These are phyloP conservation scores for Aphyosemion australe DNA, from an alignment of 2,113 vertebrate species.

Conservation along the genomic window DNA sequence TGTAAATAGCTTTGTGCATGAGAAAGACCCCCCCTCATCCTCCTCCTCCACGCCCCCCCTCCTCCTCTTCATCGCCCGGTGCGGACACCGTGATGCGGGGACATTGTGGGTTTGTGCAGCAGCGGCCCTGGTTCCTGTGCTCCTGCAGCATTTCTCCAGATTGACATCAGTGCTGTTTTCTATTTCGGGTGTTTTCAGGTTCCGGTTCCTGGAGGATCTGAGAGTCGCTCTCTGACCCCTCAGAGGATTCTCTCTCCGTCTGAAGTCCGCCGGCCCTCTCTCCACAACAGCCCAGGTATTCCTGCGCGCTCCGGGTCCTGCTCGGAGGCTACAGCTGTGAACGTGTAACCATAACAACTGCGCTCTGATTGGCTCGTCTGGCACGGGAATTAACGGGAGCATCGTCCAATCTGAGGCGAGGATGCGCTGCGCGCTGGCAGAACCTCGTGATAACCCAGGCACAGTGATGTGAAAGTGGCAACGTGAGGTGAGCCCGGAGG, in stretches of 20 bases:
- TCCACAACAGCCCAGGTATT: constrained; percentile 30
- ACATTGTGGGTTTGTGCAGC: constrained; percentile 47
- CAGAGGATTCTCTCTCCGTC: not conserved
- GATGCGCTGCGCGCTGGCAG: constrained; percentile 86
- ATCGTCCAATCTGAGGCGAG: constrained; percentile 92
- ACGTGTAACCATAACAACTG: constrained; percentile 89
- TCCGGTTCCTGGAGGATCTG: not conserved
- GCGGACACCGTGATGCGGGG: constrained; percentile 35
- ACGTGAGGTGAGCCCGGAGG: constrained; percentile 84
- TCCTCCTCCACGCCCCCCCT: constrained; percentile 19
- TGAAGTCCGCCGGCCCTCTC: constrained; percentile 18
- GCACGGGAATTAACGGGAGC: constrained; percentile 79
- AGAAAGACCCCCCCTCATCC: constrained; percentile 66
- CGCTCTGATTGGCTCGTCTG: constrained; percentile 82
- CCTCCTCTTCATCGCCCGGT: not conserved
- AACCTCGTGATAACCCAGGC: constrained; percentile 77
- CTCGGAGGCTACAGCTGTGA: constrained; percentile 91
- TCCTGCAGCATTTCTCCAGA: constrained; percentile 29
- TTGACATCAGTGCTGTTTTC: constrained; percentile 13
- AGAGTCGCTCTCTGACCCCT: not conserved
- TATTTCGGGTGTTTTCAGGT: not conserved
- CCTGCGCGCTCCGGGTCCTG: constrained; percentile 68
- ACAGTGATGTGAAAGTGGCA: constrained; percentile 89
- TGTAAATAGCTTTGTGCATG: constrained; percentile 81
- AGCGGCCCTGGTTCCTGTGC: constrained; percentile 35